Evolutionary conservation across 2,797 vertebrate genomes (phyloP).

Genomic region (Simalia tracyae): DNA sequence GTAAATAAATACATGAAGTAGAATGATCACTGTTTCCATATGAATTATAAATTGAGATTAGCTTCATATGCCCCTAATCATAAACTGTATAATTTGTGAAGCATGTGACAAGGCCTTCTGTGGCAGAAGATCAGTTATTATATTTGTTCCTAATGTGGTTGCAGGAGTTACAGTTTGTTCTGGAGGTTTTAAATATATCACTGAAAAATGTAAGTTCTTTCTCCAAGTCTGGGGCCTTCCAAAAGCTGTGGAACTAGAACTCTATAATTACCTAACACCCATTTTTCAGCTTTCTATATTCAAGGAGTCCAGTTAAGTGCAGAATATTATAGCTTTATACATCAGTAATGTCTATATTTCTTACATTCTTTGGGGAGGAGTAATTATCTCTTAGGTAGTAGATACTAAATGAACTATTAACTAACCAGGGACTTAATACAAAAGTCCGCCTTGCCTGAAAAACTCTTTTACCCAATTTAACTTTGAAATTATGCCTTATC

Average conservation of each 20-base stretch:
- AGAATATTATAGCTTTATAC: neutral
- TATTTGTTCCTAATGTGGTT: neutral
- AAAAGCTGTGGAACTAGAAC: neutral
- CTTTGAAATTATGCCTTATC: constrained; percentile 7
- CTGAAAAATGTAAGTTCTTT: neutral
- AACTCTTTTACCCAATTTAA: constrained; percentile 18
- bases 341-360: neutral
- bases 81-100: neutral
- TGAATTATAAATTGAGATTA: neutral
- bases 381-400: accelerated
- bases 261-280: neutral
- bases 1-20: neutral
- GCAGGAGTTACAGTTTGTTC: neutral
- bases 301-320: neutral
- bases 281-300: neutral
- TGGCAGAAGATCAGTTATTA: neutral
- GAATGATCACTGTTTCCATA: neutral
- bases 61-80: neutral
- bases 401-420: neutral
- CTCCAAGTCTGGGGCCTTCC: neutral
- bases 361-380: neutral
- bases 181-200: neutral
- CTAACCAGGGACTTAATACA: neutral
- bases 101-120: neutral
- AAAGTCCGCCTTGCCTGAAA: neutral